phyloP scores from a whole-genome alignment of 2,113 vertebrate genomes.

The Hassar affinis region DNA sequence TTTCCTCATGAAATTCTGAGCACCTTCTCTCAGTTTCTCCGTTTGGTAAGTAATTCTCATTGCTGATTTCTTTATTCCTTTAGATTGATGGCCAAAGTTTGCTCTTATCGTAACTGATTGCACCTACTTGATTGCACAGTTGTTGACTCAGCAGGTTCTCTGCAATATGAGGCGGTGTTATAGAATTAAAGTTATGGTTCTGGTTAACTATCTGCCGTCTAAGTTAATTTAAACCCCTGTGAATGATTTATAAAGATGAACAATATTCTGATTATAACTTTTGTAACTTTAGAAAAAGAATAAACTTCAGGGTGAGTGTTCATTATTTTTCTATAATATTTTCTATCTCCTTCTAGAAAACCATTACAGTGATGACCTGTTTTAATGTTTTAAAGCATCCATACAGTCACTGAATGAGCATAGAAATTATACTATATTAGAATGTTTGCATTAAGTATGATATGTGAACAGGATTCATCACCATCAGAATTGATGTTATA shows the following conservation, averaged over 20 bases:
- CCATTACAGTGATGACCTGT: no score
- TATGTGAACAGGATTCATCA: no score
- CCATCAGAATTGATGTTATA: no score
- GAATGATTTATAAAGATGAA: not conserved
- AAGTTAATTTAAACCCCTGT: not conserved
- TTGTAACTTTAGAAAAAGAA: not conserved
- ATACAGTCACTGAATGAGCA: no score
- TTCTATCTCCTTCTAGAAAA: no score
- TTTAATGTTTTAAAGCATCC: no score
- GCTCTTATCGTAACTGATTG: conserved; percentile 59
- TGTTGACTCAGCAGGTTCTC: conserved; percentile 33
- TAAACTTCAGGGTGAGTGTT: not conserved
- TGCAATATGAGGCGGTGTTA: no score
- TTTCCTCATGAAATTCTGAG: not conserved
- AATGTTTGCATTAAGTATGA: no score
- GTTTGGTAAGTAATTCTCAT: not conserved
- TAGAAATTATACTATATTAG: no score
- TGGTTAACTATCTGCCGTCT: not conserved
- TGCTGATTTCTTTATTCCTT: not conserved
- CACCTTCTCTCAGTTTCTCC: not conserved
- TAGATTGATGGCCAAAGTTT: conserved; percentile 62
- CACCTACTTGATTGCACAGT: conserved; percentile 49
- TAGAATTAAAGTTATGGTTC: not conserved
- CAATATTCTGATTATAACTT: not conserved
- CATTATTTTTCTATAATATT: not conserved